Conservation (phyloP, 1,140 invertebrate species). For the Drosophila sproati region DNA sequence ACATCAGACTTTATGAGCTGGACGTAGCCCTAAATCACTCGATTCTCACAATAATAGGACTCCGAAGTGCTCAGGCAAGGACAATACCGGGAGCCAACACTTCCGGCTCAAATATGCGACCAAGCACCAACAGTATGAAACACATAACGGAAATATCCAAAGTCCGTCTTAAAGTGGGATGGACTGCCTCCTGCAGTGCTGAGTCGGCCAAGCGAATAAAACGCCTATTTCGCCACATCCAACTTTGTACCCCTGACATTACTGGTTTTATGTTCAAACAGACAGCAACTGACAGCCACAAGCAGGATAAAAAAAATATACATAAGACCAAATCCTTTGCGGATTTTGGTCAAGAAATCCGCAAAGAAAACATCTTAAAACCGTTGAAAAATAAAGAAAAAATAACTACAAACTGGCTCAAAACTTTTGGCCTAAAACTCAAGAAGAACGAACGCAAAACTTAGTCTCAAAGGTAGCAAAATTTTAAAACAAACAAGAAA, state of each 20-base stretch:
- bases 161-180: constrained; percentile 46
- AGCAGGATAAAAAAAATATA: constrained; percentile 16
- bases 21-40: constrained; percentile 61
- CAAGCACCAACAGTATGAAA: constrained; percentile 18
- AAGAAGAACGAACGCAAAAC: background rate
- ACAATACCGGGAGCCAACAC: constrained; percentile 54
- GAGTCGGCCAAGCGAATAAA: constrained; percentile 22
- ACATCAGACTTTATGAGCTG: constrained; percentile 14
- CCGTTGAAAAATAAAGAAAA: constrained; percentile 19
- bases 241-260: background rate
- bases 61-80: constrained; percentile 64
- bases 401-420: constrained; percentile 20
- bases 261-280: constrained; percentile 49
- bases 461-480: background rate
- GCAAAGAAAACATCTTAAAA: constrained; percentile 73
- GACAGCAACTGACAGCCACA: constrained; percentile 39
- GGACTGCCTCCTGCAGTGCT: constrained; percentile 48
- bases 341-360: constrained; percentile 77
- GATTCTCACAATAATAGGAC: constrained; percentile 74
- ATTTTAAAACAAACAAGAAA: background rate
- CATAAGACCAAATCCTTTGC: constrained; percentile 63
- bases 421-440: constrained; percentile 27
- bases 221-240: constrained; percentile 1
- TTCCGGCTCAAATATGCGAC: constrained; percentile 43
- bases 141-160: background rate